These are phyloP conservation scores for Drosophila rhopaloa DNA, from an alignment of 1,140 invertebrate genomes.

Conservation along the genomic window DNA sequence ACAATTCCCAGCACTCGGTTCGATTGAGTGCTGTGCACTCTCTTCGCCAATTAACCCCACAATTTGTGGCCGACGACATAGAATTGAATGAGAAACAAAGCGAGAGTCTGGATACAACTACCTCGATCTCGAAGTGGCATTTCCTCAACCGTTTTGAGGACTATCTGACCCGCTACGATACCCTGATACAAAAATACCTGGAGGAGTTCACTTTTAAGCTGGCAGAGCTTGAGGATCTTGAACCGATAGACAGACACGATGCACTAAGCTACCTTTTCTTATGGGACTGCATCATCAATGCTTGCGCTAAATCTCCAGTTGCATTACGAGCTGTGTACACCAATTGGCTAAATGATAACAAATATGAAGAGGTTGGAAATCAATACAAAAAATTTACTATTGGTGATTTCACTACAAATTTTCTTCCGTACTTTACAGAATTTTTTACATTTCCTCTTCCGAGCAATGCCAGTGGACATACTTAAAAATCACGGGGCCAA, in stretches of 20 bases:
- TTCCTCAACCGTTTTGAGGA: slow-evolving; percentile 86
- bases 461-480: slow-evolving; percentile 81
- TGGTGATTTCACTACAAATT: slow-evolving; percentile 44
- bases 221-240: slow-evolving; percentile 70
- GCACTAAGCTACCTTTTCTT: slow-evolving; percentile 87
- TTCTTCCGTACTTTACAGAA: slow-evolving; percentile 55
- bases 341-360: slow-evolving; percentile 88
- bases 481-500: slow-evolving; percentile 81
- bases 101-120: slow-evolving; percentile 48
- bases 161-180: slow-evolving; percentile 82
- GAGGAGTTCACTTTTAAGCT: slow-evolving; percentile 81
- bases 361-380: slow-evolving; percentile 69
- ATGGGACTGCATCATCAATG: slow-evolving; percentile 90
- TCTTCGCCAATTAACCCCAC: slow-evolving; percentile 57
- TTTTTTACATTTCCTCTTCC: slow-evolving; percentile 80
- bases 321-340: slow-evolving; percentile 90
- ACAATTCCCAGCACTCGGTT: slow-evolving; percentile 53
- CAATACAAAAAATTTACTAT: slow-evolving; percentile 31
- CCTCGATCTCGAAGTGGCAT: slow-evolving; percentile 63
- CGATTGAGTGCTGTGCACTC: slow-evolving; percentile 56
- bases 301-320: slow-evolving; percentile 88
- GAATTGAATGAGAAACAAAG: slow-evolving; percentile 65
- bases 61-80: slow-evolving; percentile 75
- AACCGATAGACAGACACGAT: slow-evolving; percentile 61
- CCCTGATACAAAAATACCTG: slow-evolving; percentile 65